Conservation (phyloP, 2,113 vertebrate species). For the Mellivora capensis region DNA sequence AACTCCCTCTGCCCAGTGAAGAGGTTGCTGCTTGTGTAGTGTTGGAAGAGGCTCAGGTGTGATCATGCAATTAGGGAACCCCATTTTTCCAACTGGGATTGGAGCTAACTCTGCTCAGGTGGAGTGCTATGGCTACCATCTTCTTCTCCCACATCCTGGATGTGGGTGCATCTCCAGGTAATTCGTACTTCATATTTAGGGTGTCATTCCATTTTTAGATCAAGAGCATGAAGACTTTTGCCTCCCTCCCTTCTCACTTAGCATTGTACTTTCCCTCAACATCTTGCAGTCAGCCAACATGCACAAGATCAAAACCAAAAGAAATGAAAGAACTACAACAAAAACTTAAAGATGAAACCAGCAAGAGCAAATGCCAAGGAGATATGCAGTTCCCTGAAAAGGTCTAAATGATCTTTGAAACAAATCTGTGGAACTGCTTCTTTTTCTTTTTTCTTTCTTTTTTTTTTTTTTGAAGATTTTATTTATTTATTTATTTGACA, state of each 20-base stretch:
- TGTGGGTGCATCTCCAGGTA: background rate
- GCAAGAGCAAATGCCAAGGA: background rate
- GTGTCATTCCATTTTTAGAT: conserved; percentile 43
- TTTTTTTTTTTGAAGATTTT: too few species aligned
- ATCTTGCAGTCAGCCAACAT: background rate
- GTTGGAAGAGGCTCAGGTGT: background rate
- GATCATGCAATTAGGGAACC: background rate
- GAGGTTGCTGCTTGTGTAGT: background rate
- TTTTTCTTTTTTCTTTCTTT: background rate
- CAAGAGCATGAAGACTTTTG: conserved; percentile 25
- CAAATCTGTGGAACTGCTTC: background rate
- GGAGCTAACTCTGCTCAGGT: background rate
- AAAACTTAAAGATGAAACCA: background rate
- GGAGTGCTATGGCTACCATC: background rate
- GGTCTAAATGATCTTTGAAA: background rate
- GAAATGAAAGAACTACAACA: background rate
- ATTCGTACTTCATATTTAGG: background rate
- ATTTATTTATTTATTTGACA: too few species aligned
- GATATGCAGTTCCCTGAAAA: background rate
- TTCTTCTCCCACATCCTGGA: conserved; percentile 1
- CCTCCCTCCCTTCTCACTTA: conserved; percentile 1
- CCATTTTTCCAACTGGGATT: background rate
- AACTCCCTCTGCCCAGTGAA: background rate
- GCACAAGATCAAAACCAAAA: background rate
- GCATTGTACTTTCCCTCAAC: background rate